These are phyloP conservation scores for Epistrophe eligans DNA, from an alignment of 2,888 invertebrate genomes.

Conservation along the genomic window DNA sequence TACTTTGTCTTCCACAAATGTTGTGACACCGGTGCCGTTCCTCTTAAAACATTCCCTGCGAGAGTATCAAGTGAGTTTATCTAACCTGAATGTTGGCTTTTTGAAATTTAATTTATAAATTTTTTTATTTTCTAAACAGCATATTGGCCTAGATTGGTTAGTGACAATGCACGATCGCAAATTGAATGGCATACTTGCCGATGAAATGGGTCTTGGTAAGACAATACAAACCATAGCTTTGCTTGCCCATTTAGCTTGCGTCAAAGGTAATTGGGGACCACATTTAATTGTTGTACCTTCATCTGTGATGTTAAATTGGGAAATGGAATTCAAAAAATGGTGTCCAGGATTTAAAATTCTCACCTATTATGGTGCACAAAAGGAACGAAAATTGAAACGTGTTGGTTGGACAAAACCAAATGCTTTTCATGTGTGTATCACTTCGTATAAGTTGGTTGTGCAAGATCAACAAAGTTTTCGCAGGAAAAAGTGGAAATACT, in stretches of 20 bases:
- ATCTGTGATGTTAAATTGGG: conserved; percentile 99
- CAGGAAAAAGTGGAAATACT: conserved; percentile 98
- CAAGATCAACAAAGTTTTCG: conserved; percentile 99
- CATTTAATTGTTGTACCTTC: conserved; percentile 99
- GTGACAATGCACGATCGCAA: conserved; percentile 97
- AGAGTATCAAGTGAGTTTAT: conserved; percentile 89
- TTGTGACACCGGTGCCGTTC: conserved; percentile 96
- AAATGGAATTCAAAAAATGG: conserved; percentile 99
- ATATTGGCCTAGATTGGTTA: conserved; percentile 98
- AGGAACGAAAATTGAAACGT: conserved; percentile 95
- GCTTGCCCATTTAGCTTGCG: conserved; percentile 96
- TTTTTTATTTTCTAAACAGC: conserved; percentile 84
- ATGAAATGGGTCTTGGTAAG: conserved; percentile 99
- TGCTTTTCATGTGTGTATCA: conserved; percentile 99
- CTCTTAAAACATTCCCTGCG: conserved; percentile 94
- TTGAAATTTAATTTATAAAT: background rate
- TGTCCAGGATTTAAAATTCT: conserved; percentile 99
- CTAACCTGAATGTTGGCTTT: background rate
- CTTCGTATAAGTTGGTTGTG: conserved; percentile 98
- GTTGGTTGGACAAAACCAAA: conserved; percentile 99
- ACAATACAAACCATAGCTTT: conserved; percentile 98
- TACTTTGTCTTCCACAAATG: conserved; percentile 96
- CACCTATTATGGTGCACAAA: conserved; percentile 98
- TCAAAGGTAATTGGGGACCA: conserved; percentile 96
- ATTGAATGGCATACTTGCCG: conserved; percentile 97